Base-by-base conservation (phyloP, 92 coral and sea anemone species). In the Chrysogorgia sp. region DNA sequence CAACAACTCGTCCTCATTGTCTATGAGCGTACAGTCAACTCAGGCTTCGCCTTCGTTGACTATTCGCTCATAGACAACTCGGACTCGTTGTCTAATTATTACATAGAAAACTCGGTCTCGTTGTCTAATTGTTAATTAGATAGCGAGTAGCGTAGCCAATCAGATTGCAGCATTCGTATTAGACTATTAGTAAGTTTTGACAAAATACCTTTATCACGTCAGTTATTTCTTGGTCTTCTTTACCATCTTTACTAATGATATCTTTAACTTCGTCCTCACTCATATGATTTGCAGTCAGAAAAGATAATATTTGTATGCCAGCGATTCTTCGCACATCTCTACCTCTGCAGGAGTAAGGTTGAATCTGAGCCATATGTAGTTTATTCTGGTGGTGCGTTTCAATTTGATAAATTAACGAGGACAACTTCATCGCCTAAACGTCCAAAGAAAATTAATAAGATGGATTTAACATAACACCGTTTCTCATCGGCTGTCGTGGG, bases 311-410 rank as follows among this genome's bases (percentile, higher is more conserved):
- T 56, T 72, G 64, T 21, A 72, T n/a, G 3, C 62, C 65, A 1
- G 50, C 79, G 45, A 83, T 56, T 59, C 90, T 82, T 53, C 80
- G 85, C 9, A 96, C 82, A 58, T 88, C 81, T 33, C 82, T 58
- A 23, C 99, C 99, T 35, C 85, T 63, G 25, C 80, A 79, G 32
- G 99, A 89, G 19, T 72, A 89, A 32, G 99, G 99, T 63, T 90
- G 88, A 23, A 92, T 57, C 34, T 92, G 91, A 8, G 79, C 86
- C 21, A 96, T 63, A 69, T 90, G 92, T 19, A 96, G 80, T 8
- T 87, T 84, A 37, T 89, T 78, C 28, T 84, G 88, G 41, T 91
- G 99, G 48, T 83, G 62, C 15, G 88, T 84, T 43, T 88, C 90
- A 75, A 87, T 50, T 31, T 34, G 61, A 33, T 45, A 79, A 50